Percentiles rank a stretch among this genome's conserved stretches.
phyloP scores from a whole-genome alignment of 2,888 invertebrate genomes.

The Drosophila silvestris region DNA sequence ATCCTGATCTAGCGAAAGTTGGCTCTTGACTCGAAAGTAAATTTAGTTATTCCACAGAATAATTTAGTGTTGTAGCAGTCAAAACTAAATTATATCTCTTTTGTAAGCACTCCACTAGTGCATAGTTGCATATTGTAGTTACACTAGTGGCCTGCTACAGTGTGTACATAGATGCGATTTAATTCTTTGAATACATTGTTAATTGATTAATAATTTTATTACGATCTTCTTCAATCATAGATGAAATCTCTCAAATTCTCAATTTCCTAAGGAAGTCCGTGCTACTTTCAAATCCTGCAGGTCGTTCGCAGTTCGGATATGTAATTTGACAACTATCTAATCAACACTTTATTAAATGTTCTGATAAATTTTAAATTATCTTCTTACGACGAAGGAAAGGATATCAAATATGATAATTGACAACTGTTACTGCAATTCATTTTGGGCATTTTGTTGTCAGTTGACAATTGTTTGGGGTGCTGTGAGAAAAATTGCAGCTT shows the following conservation, averaged over 20 bases:
- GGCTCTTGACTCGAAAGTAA: not conserved
- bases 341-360: not conserved
- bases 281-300: not conserved
- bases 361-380: not conserved
- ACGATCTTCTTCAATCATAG: constrained; percentile 86
- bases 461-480: constrained; percentile 13
- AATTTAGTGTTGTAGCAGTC: not conserved
- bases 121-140: too few species aligned
- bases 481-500: constrained; percentile 47
- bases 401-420: constrained; percentile 1
- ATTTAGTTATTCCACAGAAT: not conserved
- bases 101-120: not conserved
- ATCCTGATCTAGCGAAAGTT: not conserved
- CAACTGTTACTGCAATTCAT: constrained; percentile 5
- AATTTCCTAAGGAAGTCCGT: not conserved
- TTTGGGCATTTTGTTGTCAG: not conserved
- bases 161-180: not conserved
- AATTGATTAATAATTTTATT: too few species aligned
- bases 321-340: not conserved
- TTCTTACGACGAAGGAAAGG: too few species aligned
- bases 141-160: too few species aligned
- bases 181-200: constrained; percentile 88
- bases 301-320: not conserved
- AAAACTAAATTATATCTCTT: not conserved
- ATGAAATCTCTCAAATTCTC: not conserved